These are phyloP conservation scores for Cynaeus angustus DNA, from an alignment of 2,888 invertebrate species.

Conservation along the genomic window DNA sequence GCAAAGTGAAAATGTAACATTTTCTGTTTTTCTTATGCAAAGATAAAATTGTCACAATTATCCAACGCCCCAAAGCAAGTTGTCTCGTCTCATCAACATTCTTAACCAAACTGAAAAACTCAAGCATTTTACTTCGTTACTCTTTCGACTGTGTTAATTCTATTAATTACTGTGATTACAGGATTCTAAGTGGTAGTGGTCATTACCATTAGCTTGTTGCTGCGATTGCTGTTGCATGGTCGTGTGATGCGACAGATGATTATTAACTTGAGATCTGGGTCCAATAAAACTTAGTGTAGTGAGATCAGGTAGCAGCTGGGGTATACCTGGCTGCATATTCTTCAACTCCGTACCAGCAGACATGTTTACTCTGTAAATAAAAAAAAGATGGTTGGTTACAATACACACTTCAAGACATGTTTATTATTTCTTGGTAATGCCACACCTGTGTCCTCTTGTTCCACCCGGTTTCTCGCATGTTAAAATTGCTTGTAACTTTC, in stretches of 20 bases:
- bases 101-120: too few species aligned
- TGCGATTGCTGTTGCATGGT: conserved; percentile 58
- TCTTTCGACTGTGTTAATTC: background rate
- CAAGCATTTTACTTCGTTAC: too few species aligned
- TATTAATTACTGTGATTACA: background rate
- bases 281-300: conserved; percentile 68
- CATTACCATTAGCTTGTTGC: conserved; percentile 61
- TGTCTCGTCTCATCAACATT: too few species aligned
- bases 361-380: conserved; percentile 68
- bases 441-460: conserved; percentile 28
- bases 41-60: too few species aligned
- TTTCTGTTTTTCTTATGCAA: too few species aligned
- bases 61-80: too few species aligned
- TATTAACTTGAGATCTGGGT: conserved; percentile 62
- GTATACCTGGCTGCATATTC: conserved; percentile 70
- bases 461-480: conserved; percentile 21
- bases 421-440: conserved; percentile 25
- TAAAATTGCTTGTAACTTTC: background rate
- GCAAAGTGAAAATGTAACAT: too few species aligned
- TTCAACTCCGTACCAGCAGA: conserved; percentile 76
- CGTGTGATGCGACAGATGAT: conserved; percentile 59
- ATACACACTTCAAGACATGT: conserved; percentile 21
- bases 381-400: conserved; percentile 17
- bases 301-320: conserved; percentile 69
- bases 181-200: conserved; percentile 16